A percentile compares a stretch with the other conserved stretches of the same genome.
phyloP scores from a whole-genome alignment of 2,113 vertebrate species.

The Gobiocypris rarus region DNA sequence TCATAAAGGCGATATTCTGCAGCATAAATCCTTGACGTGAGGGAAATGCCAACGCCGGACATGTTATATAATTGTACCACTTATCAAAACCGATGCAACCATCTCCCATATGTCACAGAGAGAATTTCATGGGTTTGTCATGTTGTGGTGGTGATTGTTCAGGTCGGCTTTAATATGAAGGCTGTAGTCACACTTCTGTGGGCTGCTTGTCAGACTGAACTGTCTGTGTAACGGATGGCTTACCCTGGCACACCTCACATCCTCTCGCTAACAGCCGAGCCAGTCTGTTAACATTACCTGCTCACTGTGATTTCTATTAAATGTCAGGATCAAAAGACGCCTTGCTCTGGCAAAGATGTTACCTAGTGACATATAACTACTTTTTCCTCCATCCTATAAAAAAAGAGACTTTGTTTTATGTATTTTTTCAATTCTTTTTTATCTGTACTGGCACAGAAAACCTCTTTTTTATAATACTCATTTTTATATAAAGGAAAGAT shows the following conservation, averaged over 20 bases:
- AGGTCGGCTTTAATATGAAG: slow-evolving; percentile 34
- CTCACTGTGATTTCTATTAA: slow-evolving; percentile 54
- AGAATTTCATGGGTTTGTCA: slow-evolving; percentile 20
- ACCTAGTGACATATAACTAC: slow-evolving; percentile 29
- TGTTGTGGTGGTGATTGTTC: slow-evolving; percentile 38
- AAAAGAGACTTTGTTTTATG: slow-evolving; percentile 44
- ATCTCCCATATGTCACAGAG: slow-evolving; percentile 31
- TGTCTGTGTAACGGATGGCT: slow-evolving; percentile 50
- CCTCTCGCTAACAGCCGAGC: slow-evolving; percentile 29
- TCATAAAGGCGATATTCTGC: slow-evolving; percentile 47
- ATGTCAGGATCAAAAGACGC: slow-evolving; percentile 43
- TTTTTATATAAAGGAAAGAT: slow-evolving; percentile 32
- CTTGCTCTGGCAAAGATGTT: slow-evolving; percentile 49
- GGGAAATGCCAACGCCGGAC: slow-evolving; percentile 34
- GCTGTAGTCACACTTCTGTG: slow-evolving; percentile 48
- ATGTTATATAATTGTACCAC: slow-evolving; percentile 41
- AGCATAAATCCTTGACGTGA: slow-evolving; percentile 41
- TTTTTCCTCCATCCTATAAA: slow-evolving; percentile 41
- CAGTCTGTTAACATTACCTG: slow-evolving; percentile 51
- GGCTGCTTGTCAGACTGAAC: slow-evolving; percentile 44
- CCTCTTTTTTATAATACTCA: slow-evolving; percentile 4
- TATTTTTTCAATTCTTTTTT: too few species aligned
- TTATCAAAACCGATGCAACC: slow-evolving; percentile 40
- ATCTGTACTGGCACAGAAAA: slow-evolving; percentile 19
- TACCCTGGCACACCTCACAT: slow-evolving; percentile 44